Evolutionary conservation across 2,797 vertebrate genomes (phyloP), one percentile per base, ranked within the genome.

Genomic region (Knipowitschia caucasica): DNA sequence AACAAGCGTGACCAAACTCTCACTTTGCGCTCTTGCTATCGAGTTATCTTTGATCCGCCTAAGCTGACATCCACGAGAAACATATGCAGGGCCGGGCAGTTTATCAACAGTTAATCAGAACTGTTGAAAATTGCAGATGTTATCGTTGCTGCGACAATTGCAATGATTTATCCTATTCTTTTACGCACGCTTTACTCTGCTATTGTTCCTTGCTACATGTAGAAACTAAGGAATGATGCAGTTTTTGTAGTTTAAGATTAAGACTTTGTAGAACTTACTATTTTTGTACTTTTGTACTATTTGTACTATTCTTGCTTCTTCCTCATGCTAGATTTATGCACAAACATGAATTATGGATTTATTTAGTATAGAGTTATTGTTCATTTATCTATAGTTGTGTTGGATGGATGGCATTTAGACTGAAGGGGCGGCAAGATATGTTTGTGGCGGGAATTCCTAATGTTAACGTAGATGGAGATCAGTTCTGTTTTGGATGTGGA

Each of bases 1-100:
- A 64, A 71, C 57, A 66, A 68, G 75, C 61, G 69, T 68, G 77
- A 46, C 64, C 67, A 60, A 53, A 64, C 61, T 61, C 73, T 56
- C 50, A 56, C 71, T 72, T 65, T 65, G 40, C 43, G 56, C 66
- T 59, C 78, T 82, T 78, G 75, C 78, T 68, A 66, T 64, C 73
- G 59, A 77, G 54, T 59, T 53, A 38, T 63, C 65, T 64, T 64
- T 73, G 74, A 80, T 65, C 71, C 73, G 43, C 61, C 51, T 51
- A 34, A 55, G 56, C 59, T 80, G 63, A 72, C 73, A 71, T 78
- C 63, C 58, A 56, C 67, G 66, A 62, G 46, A 49, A 33, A 49
- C 46, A 33, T 31, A 47, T n/a, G 44, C 25, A 11, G 26, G 26
- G 44, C 26, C 18, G 66, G 27, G 33, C 6, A 50, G 42, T 77